Base-by-base conservation (phyloP, 2,797 vertebrate genomes). In the Chrosomus eos region DNA sequence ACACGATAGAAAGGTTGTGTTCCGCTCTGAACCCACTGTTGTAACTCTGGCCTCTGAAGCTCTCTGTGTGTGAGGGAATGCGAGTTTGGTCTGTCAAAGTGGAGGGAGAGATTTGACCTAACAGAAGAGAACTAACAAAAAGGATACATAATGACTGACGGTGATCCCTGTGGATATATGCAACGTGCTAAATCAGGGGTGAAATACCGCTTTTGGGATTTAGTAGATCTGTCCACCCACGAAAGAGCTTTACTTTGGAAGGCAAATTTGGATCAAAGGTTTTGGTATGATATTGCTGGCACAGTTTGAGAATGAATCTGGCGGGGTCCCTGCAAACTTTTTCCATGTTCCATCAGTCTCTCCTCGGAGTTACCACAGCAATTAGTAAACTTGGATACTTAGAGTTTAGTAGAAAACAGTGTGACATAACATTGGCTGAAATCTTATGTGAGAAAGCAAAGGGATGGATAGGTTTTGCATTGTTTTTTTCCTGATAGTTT, bases 201-300 rank as follows among this genome's bases (percentile, higher is more conserved):
- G 26, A 70, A 84, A 84, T 68, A 70, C 14, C 51, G 1, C 51
- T 70, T 58, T 84, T 55, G 51, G 74, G 82, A 84, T 84, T 84
- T 58, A 58, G 48, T 38, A 77, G 28, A 70, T 68, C 64, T 78
- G 26, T 58, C 66, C 74, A 70, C 64, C 62, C 72, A 43, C 14
- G 6, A 60, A 68, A 84, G 36, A 45, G 51, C 74, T 78, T 77
- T 78, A n/a, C 45, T 77, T 83, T 77, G 62, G 62, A 84, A 76
- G 19, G 64, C 45, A 33, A 40, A 77, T 84, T 60, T 78, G 82
- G 64, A 84, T 84, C 82, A 84, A 71, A 84, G 51, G 82, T 68
- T 48, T 45, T 77, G 23, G 66, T 58, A 23, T 78, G 82, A 77
- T 78, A 60, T 78, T 77, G 48, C 48, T 84, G 64, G 82, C 66